These are phyloP conservation scores for Heliconius sara DNA, from an alignment of 2,888 invertebrate species.

Conservation along the genomic window DNA sequence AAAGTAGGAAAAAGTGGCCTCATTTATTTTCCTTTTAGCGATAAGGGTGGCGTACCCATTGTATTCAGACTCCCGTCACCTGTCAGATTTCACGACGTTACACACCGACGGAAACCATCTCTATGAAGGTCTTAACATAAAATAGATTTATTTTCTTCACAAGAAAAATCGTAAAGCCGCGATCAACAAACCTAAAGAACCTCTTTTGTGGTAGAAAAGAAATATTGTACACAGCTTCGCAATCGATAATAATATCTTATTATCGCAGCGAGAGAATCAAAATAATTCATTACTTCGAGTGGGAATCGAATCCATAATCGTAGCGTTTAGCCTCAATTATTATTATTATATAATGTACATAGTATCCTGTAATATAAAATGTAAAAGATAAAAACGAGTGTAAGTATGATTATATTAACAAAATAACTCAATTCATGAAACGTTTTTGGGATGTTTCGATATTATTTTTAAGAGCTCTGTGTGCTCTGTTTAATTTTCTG, in stretches of 20 bases:
- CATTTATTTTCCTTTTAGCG: constrained; percentile 75
- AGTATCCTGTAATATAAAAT: no score
- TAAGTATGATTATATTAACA: not conserved
- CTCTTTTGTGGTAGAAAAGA: not conserved
- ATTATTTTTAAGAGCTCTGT: not conserved
- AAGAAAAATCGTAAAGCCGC: constrained; percentile 22
- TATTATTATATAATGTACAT: no score
- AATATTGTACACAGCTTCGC: not conserved
- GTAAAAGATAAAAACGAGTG: no score
- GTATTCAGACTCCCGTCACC: constrained; percentile 67
- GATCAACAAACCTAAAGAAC: constrained; percentile 4
- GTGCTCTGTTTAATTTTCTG: not conserved
- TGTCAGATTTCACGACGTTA: constrained; percentile 70
- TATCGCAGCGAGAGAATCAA: no score
- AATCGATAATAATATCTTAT: not conserved
- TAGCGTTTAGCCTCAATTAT: no score
- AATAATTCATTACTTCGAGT: no score
- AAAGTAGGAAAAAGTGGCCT: constrained; percentile 70
- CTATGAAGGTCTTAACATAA: constrained; percentile 52
- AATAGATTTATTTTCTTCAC: constrained; percentile 46
- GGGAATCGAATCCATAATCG: no score
- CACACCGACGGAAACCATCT: constrained; percentile 55
- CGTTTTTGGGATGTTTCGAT: not conserved
- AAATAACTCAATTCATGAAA: not conserved
- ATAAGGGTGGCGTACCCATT: constrained; percentile 69